Percentiles rank a stretch among this genome's conserved stretches.
These are phyloP conservation scores for Grammomys dolichurus DNA, from an alignment of 2,113 vertebrate genomes.

Conservation along the genomic window DNA sequence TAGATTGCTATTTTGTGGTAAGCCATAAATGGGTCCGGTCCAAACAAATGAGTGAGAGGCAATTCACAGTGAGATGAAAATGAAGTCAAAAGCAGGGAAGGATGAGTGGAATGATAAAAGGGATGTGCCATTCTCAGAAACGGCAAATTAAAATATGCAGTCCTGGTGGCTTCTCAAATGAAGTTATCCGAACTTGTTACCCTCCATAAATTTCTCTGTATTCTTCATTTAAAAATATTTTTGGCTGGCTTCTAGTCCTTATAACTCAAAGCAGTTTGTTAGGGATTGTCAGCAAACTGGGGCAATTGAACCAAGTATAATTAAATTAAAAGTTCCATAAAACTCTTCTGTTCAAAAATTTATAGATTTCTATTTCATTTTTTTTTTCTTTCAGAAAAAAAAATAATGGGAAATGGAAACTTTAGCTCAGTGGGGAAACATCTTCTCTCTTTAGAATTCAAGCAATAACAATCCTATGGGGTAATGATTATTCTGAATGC, in stretches of 20 bases:
- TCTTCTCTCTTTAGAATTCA: slow-evolving; percentile 82
- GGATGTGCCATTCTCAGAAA: rapidly evolving
- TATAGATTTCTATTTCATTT: slow-evolving; percentile 61
- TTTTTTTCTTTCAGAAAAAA: neutral
- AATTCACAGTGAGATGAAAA: neutral
- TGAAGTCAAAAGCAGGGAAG: neutral
- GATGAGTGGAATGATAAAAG: neutral
- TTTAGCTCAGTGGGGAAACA: slow-evolving; percentile 81
- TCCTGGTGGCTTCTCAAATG: neutral
- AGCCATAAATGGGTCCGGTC: neutral
- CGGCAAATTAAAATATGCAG: neutral
- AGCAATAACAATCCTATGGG: slow-evolving; percentile 84
- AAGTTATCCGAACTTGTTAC: neutral
- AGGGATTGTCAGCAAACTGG: neutral
- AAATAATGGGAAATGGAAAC: slow-evolving; percentile 71
- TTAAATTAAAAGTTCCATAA: slow-evolving; percentile 68
- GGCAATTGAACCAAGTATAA: neutral
- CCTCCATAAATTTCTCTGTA: neutral
- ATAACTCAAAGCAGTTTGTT: neutral
- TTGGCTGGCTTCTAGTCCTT: neutral
- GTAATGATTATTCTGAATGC: slow-evolving; percentile 86
- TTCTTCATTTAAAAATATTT: neutral
- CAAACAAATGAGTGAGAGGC: neutral
- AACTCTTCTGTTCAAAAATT: slow-evolving; percentile 38
- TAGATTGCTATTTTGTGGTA: neutral